phyloP scores from a whole-genome alignment of 2,113 vertebrate genomes.

The Trochalopteron elliotii region DNA sequence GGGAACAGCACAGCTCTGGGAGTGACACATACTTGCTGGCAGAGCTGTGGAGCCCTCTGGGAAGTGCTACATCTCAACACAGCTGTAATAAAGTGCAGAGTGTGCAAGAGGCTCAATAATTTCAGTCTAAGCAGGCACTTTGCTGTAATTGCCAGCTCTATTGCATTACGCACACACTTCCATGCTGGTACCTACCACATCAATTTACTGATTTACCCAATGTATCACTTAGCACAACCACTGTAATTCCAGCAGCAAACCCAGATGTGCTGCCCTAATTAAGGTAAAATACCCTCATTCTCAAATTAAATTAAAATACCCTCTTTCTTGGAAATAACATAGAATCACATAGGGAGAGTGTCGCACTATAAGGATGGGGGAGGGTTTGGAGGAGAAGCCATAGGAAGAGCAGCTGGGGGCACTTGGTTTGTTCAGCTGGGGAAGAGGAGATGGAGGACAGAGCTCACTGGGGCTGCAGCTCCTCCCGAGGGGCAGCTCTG shows the following conservation, averaged over 20 bases:
- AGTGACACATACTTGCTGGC: rapidly evolving
- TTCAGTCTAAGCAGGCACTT: constrained; percentile 33
- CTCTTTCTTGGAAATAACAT: neutral
- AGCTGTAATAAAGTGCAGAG: neutral
- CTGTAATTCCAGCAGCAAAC: neutral
- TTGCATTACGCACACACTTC: neutral
- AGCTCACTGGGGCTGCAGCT: neutral
- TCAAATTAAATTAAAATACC: neutral
- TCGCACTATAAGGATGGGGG: neutral
- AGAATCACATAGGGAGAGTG: neutral
- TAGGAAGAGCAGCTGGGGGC: neutral
- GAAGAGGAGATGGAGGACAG: neutral
- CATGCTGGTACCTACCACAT: neutral
- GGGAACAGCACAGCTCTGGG: neutral
- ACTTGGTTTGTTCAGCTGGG: neutral
- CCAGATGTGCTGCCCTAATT: neutral
- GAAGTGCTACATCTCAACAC: neutral
- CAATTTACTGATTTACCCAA: neutral
- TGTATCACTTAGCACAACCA: neutral
- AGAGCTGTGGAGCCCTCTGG: neutral
- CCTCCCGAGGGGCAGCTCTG: rapidly evolving
- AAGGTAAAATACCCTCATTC: neutral
- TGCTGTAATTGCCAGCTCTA: constrained; percentile 20
- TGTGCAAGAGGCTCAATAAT: neutral
- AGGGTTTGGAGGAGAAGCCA: neutral